Conservation (phyloP, 2,113 vertebrate genomes). For the Turnix velox region DNA sequence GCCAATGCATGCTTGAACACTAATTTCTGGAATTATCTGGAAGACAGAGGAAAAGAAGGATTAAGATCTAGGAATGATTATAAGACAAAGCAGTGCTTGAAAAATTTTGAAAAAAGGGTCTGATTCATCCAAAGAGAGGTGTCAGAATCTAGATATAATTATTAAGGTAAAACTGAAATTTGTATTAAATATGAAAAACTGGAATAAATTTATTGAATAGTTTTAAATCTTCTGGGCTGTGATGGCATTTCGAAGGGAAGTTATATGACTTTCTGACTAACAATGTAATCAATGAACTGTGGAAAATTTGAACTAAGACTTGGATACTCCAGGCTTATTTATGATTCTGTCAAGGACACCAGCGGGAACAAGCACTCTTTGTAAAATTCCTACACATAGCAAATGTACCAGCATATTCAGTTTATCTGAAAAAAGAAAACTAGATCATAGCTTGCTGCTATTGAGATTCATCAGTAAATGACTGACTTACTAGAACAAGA, state of each 20-base stretch:
- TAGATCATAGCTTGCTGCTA: not conserved
- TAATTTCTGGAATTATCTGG: not conserved
- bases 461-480: not conserved
- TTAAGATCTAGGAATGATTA: not conserved
- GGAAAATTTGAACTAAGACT: not conserved
- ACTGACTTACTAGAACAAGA: not conserved
- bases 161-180: not conserved
- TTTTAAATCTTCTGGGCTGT: not conserved
- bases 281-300: not conserved
- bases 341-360: not conserved
- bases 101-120: not conserved
- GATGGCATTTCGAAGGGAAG: not conserved
- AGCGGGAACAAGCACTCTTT: not conserved
- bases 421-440: not conserved
- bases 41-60: not conserved
- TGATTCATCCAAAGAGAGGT: not conserved
- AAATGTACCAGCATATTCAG: not conserved
- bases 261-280: not conserved
- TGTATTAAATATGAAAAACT: not conserved
- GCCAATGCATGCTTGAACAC: not conserved
- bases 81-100: not conserved
- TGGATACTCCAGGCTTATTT: not conserved
- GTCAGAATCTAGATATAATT: not conserved
- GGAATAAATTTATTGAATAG: not conserved
- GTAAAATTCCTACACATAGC: not conserved